A percentile compares a stretch with the other conserved stretches of the same genome.
These are phyloP conservation scores for Adelognathus sp. DNA, from an alignment of 2,888 invertebrate species.

Conservation along the genomic window DNA sequence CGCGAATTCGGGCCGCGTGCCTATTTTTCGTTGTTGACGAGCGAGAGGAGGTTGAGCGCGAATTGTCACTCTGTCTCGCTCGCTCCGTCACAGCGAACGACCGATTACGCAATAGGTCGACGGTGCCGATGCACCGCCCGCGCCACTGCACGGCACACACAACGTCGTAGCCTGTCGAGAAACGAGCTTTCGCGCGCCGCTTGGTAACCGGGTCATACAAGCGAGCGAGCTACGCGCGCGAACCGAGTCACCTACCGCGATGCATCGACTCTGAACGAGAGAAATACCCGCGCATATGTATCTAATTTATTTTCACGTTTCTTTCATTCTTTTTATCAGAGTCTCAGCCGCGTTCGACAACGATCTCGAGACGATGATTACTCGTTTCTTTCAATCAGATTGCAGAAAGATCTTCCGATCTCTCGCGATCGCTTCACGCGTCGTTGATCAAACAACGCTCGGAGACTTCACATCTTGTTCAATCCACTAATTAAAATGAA, in stretches of 20 bases:
- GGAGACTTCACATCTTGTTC: background rate
- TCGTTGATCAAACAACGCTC: background rate
- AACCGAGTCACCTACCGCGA: conserved; percentile 2
- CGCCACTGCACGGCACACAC: conserved; percentile 4
- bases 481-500: conserved; percentile 18
- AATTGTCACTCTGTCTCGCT: conserved; percentile 19
- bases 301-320: background rate
- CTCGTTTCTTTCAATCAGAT: conserved; percentile 2
- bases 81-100: background rate
- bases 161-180: conserved; percentile 20
- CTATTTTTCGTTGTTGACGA: conserved; percentile 66
- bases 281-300: background rate
- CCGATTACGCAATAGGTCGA: conserved; percentile 50
- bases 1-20: conserved; percentile 67
- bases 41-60: conserved; percentile 55
- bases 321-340: conserved; percentile 12
- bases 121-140: conserved; percentile 27
- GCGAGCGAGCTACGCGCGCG: too few relatives aligned
- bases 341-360: background rate
- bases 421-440: conserved; percentile 5
- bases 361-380: conserved; percentile 2
- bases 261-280: background rate
- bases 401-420: background rate
- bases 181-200: conserved; percentile 50
- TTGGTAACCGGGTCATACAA: conserved; percentile 52